Percentiles rank a stretch among this genome's conserved stretches.
Evolutionary conservation across 2,888 invertebrate species (phyloP).

Genomic region (Rhingia rostrata): DNA sequence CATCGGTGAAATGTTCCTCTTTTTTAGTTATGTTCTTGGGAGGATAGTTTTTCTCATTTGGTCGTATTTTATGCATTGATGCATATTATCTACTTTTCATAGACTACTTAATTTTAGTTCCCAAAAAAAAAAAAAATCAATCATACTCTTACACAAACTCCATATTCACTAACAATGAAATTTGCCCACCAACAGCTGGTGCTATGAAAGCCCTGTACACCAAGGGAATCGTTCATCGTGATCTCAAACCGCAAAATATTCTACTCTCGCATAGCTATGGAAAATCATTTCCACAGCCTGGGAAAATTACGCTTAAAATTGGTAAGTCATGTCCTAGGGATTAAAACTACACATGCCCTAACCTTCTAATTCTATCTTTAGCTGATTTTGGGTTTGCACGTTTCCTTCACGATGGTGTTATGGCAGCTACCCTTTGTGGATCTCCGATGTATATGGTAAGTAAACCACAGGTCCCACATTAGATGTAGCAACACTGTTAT

Average conservation of each 20-base stretch:
- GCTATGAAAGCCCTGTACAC: slow-evolving; percentile 98
- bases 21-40: no score
- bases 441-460: slow-evolving; percentile 99
- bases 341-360: background rate
- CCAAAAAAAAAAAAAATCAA: background rate
- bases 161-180: background rate
- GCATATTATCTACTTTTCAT: no score
- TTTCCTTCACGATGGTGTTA: slow-evolving; percentile 98
- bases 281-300: slow-evolving; percentile 85
- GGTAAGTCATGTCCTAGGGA: slow-evolving; percentile 85
- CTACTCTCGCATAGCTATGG: slow-evolving; percentile 90
- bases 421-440: slow-evolving; percentile 99
- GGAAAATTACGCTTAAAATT: slow-evolving; percentile 96
- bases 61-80: no score
- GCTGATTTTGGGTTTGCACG: slow-evolving; percentile 99
- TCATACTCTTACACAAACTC: background rate
- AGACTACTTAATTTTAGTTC: no score
- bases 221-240: slow-evolving; percentile 99
- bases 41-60: no score
- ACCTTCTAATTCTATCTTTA: slow-evolving; percentile 79
- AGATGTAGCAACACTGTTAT: slow-evolving; percentile 3
- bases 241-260: slow-evolving; percentile 99
- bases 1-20: no score
- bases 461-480: slow-evolving; percentile 22
- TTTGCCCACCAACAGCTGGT: slow-evolving; percentile 86